Percentiles rank a stretch among this genome's conserved stretches.
phyloP scores from a whole-genome alignment of 1,140 invertebrate species.

The Drosophila rufa region DNA sequence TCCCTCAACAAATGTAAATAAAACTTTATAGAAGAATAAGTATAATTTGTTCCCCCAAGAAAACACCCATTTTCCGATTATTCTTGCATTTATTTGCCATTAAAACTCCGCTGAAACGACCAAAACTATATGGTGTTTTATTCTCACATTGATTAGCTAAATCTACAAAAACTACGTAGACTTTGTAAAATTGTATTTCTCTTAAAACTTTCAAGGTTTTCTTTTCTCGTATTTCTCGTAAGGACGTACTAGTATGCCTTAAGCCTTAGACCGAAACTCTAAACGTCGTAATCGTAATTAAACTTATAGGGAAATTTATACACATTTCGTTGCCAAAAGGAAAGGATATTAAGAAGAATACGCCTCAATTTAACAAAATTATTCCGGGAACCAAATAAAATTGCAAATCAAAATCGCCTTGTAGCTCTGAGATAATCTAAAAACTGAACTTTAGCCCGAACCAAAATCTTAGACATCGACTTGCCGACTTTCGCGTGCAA shows the following conservation, averaged over 20 bases:
- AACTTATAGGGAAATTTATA: slow-evolving; percentile 52
- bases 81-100: slow-evolving; percentile 63
- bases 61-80: slow-evolving; percentile 28
- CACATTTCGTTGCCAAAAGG: slow-evolving; percentile 44
- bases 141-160: slow-evolving; percentile 51
- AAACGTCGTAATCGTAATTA: slow-evolving; percentile 35
- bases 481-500: slow-evolving; percentile 45
- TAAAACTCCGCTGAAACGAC: slow-evolving; percentile 69
- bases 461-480: slow-evolving; percentile 74
- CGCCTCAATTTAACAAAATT: slow-evolving; percentile 72
- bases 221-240: slow-evolving; percentile 8
- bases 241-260: slow-evolving; percentile 53
- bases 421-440: slow-evolving; percentile 45
- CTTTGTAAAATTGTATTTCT: slow-evolving; percentile 61
- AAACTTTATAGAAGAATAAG: too few species aligned
- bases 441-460: slow-evolving; percentile 70
- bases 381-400: slow-evolving; percentile 72
- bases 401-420: slow-evolving; percentile 66
- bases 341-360: slow-evolving; percentile 11
- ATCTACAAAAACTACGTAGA: slow-evolving; percentile 56
- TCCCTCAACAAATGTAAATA: too few species aligned
- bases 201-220: slow-evolving; percentile 20
- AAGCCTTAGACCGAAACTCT: slow-evolving; percentile 48
- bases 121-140: slow-evolving; percentile 53
- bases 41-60: too few species aligned